Percentiles rank a stretch among this genome's conserved stretches.
Conservation (phyloP, 2,888 invertebrate genomes). For the Ornithoptera alexandrae region DNA sequence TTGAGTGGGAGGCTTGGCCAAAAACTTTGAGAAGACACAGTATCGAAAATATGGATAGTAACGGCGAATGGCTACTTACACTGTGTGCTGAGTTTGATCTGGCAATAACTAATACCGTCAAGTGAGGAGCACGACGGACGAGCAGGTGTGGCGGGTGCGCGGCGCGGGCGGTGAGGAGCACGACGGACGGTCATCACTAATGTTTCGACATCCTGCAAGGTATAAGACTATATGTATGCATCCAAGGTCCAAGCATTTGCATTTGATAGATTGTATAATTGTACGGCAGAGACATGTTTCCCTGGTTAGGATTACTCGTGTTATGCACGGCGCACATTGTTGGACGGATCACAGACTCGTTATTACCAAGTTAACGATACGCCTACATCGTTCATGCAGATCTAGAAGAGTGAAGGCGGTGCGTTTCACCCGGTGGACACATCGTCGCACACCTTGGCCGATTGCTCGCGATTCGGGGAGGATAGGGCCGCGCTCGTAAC, state of each 20-base stretch:
- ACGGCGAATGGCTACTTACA: slow-evolving; percentile 1
- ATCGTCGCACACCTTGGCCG: no score
- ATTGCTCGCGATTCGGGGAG: no score
- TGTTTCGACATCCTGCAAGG: slow-evolving; percentile 30
- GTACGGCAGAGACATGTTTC: slow-evolving; percentile 32
- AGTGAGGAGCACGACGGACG: no score
- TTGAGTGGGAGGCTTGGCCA: slow-evolving; percentile 28
- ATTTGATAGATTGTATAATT: slow-evolving; percentile 35
- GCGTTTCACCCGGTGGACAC: no score
- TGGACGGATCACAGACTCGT: slow-evolving; percentile 38
- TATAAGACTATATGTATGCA: neutral
- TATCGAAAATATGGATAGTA: slow-evolving; percentile 27
- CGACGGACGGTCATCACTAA: no score
- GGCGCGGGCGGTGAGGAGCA: no score
- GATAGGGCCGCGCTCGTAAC: no score
- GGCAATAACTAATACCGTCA: slow-evolving; percentile 33
- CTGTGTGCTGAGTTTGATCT: neutral
- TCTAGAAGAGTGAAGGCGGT: neutral
- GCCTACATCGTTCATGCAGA: slow-evolving; percentile 25
- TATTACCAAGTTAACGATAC: slow-evolving; percentile 29
- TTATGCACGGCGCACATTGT: slow-evolving; percentile 36
- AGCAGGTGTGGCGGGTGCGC: no score
- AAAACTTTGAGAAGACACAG: slow-evolving; percentile 33
- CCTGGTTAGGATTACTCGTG: slow-evolving; percentile 36
- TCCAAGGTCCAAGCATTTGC: slow-evolving; percentile 12